Evolutionary conservation across 2,888 invertebrate genomes (phyloP), one percentile per base, ranked within the genome.

Genomic region (Copidosoma aretas): DNA sequence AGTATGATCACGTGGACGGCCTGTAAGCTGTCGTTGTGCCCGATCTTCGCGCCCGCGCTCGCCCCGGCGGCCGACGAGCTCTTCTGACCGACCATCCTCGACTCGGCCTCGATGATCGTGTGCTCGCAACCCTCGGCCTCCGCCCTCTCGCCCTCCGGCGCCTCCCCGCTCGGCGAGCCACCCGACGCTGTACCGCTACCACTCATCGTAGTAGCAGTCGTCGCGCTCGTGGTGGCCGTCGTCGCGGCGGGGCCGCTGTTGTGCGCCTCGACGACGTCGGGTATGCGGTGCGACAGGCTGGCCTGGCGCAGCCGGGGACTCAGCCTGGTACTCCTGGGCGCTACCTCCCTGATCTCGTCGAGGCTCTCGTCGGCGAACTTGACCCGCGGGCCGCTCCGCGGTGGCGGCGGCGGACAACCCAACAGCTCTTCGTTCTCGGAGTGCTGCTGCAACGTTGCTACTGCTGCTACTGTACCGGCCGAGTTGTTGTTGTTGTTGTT

Each of bases 101-200:
- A 81, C 80, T 57, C 75, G 71, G 62, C 74, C 62, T 80, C 81
- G 61, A 74, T 75, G 62, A 75, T 74, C 46, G 77, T 78, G 66
- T 82, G 79, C 63, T 83, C 83, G 77, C 82, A 83, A 19, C 82
- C 83, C 66, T 83, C 82, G 49, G 83, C 83, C 67, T 83, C 83
- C 58, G 81, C 81, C 41, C 82, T 73, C 62, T 81, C 79, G 46
- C 81, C 81, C n/a, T 78, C 78, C 4, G 81, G 79, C 4, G 71
- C 68, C 4, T 64, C 68, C 12, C 68, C 68, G 12, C 70, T 56
- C 63, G 15, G 68, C 63, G 43, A 65, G 61, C 10, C 46, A 39
- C 43, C 61, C 25, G 65, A 49, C 32, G n/a, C 46, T n/a, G n/a
- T n/a, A n/a, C n/a, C n/a, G n/a, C n/a, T n/a, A n/a, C n/a, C n/a